phyloP scores from a whole-genome alignment of 2,888 invertebrate genomes.

The Melikaiella ostensackeni region DNA sequence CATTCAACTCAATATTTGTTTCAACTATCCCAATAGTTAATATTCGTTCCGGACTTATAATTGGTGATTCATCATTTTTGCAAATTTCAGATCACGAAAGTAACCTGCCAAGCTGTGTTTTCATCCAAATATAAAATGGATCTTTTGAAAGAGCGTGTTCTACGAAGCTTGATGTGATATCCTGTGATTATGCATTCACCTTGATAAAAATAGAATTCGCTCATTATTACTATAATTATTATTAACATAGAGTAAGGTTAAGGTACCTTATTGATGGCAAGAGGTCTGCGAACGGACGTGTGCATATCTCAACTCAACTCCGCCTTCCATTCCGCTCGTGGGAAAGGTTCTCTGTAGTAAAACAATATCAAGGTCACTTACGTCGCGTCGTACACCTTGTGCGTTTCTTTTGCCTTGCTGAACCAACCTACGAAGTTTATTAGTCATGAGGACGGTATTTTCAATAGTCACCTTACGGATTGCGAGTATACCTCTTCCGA shows the following conservation, averaged over 20 bases:
- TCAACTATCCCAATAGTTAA: too few species aligned
- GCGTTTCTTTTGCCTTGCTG: conserved; percentile 47
- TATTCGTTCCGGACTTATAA: too few species aligned
- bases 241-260: conserved; percentile 23
- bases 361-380: conserved; percentile 56
- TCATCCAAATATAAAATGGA: too few species aligned
- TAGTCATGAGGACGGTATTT: conserved; percentile 56
- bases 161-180: conserved; percentile 2
- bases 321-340: conserved; percentile 52
- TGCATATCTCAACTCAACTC: conserved; percentile 43
- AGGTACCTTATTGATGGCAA: conserved; percentile 17
- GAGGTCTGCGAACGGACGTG: conserved; percentile 40
- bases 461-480: conserved; percentile 28
- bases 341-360: conserved; percentile 55
- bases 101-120: not conserved
- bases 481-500: not conserved
- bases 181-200: conserved; percentile 16
- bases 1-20: too few species aligned
- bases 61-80: too few species aligned
- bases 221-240: conserved; percentile 15
- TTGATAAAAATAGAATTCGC: conserved; percentile 27
- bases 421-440: conserved; percentile 47
- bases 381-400: conserved; percentile 53
- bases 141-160: not conserved
- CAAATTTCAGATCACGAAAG: too few species aligned